Percentiles rank a stretch among this genome's conserved stretches.
phyloP scores from a whole-genome alignment of 1,140 invertebrate species.

The Chrysomallon squamiferum region DNA sequence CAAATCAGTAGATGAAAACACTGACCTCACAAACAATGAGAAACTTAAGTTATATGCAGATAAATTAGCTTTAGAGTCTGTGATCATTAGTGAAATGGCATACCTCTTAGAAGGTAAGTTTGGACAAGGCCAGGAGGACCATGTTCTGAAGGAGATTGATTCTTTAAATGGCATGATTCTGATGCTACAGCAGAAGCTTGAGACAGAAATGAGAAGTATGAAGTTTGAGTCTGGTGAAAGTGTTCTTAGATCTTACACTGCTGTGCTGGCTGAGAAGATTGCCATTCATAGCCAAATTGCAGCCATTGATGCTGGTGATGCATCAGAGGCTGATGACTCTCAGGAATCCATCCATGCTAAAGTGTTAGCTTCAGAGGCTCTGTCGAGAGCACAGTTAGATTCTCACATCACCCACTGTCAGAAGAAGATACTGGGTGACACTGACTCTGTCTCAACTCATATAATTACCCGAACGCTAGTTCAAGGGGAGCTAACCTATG shows the following conservation, averaged over 20 bases:
- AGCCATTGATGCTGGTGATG: conserved; percentile 34
- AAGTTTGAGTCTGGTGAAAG: conserved; percentile 31
- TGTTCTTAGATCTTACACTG: conserved; percentile 45
- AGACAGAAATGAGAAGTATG: conserved; percentile 36
- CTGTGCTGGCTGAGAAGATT: conserved; percentile 53
- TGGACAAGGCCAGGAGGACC: conserved; percentile 22
- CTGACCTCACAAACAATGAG: conserved; percentile 20
- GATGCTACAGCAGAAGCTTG: conserved; percentile 41
- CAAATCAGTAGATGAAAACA: conserved; percentile 9
- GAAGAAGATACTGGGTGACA: conserved; percentile 31
- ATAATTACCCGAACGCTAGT: conserved; percentile 42
- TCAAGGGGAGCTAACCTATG: conserved; percentile 55
- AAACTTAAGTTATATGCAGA: conserved; percentile 53
- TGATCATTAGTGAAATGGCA: conserved; percentile 54
- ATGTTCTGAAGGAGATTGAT: conserved; percentile 46
- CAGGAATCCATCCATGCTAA: conserved; percentile 34
- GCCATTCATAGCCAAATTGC: conserved; percentile 48
- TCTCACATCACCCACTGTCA: conserved; percentile 42
- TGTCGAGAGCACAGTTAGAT: conserved; percentile 49
- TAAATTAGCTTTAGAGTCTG: conserved; percentile 52
- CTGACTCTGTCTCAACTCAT: conserved; percentile 44
- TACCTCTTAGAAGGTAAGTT: conserved; percentile 38
- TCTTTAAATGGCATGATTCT: conserved; percentile 39
- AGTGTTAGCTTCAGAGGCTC: conserved; percentile 51
- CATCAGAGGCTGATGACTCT: conserved; percentile 14